A percentile compares a stretch with the other conserved stretches of the same genome.
phyloP scores from a whole-genome alignment of 2,113 vertebrate species.

The Prinia subflava region DNA sequence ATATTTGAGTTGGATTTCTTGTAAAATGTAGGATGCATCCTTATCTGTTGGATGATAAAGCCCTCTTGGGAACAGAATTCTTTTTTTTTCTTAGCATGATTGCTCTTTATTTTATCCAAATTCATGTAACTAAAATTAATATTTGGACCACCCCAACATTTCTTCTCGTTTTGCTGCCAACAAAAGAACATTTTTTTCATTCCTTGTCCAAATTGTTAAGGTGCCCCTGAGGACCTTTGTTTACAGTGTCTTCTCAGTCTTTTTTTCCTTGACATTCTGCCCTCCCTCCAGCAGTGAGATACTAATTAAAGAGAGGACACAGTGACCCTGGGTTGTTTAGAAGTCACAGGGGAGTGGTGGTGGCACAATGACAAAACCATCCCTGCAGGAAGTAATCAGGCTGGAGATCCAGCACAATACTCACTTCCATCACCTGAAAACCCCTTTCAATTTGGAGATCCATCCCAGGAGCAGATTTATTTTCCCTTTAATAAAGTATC shows the following conservation, averaged over 20 bases:
- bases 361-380: constrained; percentile 63
- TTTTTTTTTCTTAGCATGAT: background rate
- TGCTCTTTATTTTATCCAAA: background rate
- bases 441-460: constrained; percentile 31
- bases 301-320: constrained; percentile 76
- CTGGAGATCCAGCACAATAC: constrained; percentile 33
- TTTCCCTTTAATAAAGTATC: constrained; percentile 15
- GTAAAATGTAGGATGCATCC: background rate
- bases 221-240: constrained; percentile 70
- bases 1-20: background rate
- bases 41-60: background rate
- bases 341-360: constrained; percentile 63
- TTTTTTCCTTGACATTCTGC: constrained; percentile 62
- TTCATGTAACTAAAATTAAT: background rate
- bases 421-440: constrained; percentile 53
- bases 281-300: constrained; percentile 70
- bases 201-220: constrained; percentile 63
- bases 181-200: constrained; percentile 65
- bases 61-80: background rate
- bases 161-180: background rate
- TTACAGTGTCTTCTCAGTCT: constrained; percentile 69
- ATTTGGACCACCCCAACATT: background rate
- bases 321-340: constrained; percentile 70
- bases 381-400: constrained; percentile 64
- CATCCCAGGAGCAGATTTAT: constrained; percentile 14